These are phyloP conservation scores for Gambusia yucatana DNA, from an alignment of 2,797 vertebrate genomes.

Conservation along the genomic window DNA sequence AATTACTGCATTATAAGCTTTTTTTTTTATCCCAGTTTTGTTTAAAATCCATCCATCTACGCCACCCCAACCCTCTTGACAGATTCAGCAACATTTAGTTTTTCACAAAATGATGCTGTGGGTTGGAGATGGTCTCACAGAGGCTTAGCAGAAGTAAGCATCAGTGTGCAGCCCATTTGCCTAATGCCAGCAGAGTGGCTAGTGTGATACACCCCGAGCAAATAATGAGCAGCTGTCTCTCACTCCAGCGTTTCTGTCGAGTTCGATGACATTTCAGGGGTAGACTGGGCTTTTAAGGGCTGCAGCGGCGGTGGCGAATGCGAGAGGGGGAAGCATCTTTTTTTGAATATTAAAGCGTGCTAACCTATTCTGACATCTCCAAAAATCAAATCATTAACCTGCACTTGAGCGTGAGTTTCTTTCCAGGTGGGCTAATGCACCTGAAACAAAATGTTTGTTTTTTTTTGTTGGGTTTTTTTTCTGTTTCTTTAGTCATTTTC, in stretches of 20 bases:
- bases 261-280: background rate
- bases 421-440: background rate
- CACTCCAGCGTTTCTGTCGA: slow-evolving; percentile 4
- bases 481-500: background rate
- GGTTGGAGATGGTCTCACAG: background rate
- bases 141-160: background rate
- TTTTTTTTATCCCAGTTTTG: background rate
- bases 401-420: background rate
- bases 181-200: slow-evolving; percentile 9
- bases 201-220: slow-evolving; percentile 1
- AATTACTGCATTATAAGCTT: background rate
- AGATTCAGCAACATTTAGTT: background rate
- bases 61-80: background rate
- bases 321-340: background rate
- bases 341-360: background rate
- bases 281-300: background rate
- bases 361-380: background rate
- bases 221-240: slow-evolving; percentile 10
- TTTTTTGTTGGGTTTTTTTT: background rate
- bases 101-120: slow-evolving; percentile 9
- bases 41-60: background rate
- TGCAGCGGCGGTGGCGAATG: background rate
- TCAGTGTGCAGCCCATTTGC: slow-evolving; percentile 2
- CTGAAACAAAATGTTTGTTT: background rate
- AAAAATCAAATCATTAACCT: background rate